Percentiles rank a stretch among this genome's conserved stretches.
phyloP scores from a whole-genome alignment of 2,113 vertebrate species.

The Lagopus muta region DNA sequence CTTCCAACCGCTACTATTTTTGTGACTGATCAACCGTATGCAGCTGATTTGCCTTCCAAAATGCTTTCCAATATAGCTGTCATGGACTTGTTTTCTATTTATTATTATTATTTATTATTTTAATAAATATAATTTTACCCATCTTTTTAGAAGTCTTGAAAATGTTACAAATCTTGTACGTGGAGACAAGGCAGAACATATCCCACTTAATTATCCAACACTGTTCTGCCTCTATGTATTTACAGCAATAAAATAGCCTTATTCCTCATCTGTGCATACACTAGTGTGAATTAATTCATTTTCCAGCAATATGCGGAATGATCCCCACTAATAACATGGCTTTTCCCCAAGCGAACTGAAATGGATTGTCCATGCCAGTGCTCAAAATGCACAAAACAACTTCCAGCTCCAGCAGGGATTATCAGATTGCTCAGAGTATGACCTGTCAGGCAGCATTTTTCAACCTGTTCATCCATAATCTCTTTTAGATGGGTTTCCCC shows the following conservation, averaged over 20 bases:
- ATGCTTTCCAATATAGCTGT: neutral
- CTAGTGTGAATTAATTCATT: neutral
- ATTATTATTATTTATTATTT: too few relatives aligned
- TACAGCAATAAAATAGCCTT: neutral
- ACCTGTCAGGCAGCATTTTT: slow-evolving; percentile 68
- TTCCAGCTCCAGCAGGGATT: neutral
- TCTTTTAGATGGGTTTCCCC: slow-evolving; percentile 56
- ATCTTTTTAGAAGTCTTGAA: neutral
- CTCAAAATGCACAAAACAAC: neutral
- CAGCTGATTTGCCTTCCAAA: neutral
- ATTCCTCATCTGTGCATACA: neutral
- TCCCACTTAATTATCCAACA: neutral
- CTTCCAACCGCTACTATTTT: too few relatives aligned
- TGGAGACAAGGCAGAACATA: neutral
- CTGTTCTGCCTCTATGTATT: neutral
- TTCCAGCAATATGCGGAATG: neutral
- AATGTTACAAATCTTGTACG: neutral
- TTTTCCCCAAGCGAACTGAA: neutral
- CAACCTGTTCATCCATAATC: slow-evolving; percentile 69
- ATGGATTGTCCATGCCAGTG: neutral
- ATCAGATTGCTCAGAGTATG: neutral
- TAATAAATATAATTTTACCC: neutral
- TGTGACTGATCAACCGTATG: neutral
- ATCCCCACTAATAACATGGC: neutral
- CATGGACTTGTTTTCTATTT: rapidly evolving